phyloP scores from a whole-genome alignment of 1,140 invertebrate genomes.

The Drosophila chauvacae region DNA sequence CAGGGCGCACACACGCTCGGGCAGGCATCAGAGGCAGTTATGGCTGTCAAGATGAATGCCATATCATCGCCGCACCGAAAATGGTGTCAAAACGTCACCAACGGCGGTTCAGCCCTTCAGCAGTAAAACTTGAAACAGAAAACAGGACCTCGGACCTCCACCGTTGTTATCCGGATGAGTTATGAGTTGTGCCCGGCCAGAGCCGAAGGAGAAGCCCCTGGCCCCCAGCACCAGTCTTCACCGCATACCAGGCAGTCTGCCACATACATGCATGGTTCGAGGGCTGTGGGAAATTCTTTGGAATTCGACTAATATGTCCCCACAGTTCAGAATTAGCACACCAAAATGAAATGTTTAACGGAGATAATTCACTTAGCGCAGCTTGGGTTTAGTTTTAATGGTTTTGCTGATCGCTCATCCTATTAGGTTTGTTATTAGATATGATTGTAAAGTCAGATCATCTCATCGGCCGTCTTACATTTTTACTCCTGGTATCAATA shows the following conservation, averaged over 20 bases:
- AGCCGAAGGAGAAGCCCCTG: conserved; percentile 5
- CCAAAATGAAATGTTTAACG: conserved; percentile 72
- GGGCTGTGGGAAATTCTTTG: conserved; percentile 41
- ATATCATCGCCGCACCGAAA: conserved; percentile 82
- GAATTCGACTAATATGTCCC: conserved; percentile 49
- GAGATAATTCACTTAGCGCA: conserved; percentile 34
- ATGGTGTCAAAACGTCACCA: conserved; percentile 82
- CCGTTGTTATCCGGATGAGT: conserved; percentile 75
- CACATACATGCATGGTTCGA: conserved; percentile 5
- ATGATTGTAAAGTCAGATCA: no score
- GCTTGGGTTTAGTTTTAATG: background rate
- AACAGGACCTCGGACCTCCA: conserved; percentile 38
- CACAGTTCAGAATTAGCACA: conserved; percentile 24
- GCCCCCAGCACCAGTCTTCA: conserved; percentile 2
- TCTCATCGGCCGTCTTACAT: no score
- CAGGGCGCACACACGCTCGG: conserved; percentile 15
- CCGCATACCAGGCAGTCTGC: conserved; percentile 53
- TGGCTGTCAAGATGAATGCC: conserved; percentile 84
- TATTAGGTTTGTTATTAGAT: no score
- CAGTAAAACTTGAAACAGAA: conserved; percentile 56
- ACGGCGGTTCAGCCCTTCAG: conserved; percentile 48
- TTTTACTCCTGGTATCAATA: no score
- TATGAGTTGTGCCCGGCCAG: conserved; percentile 65
- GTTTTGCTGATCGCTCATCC: no score
- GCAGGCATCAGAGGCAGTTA: conserved; percentile 68